phyloP scores from a whole-genome alignment of 2,888 invertebrate genomes.

The Zeuzera pyrina region DNA sequence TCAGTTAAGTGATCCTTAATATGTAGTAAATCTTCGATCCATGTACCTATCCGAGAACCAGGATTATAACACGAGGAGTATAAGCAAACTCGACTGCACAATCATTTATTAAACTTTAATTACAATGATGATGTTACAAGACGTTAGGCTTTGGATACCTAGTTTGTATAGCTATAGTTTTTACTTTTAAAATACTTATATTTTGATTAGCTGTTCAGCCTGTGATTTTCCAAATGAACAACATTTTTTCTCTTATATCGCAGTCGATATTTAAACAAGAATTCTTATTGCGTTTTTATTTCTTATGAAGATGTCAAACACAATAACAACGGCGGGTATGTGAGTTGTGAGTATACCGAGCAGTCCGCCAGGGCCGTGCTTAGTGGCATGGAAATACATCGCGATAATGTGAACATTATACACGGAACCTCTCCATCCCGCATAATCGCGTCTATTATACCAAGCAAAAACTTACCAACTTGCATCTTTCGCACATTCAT shows the following conservation, averaged over 20 bases:
- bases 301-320: neutral
- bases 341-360: conserved; percentile 16
- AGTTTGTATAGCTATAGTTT: too few relatives aligned
- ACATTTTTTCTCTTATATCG: too few relatives aligned
- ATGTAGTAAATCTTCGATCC: conserved; percentile 66
- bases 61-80: conserved; percentile 57
- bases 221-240: too few relatives aligned
- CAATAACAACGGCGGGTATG: neutral
- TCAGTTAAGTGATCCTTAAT: conserved; percentile 69
- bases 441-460: conserved; percentile 53
- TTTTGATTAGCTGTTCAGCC: too few relatives aligned
- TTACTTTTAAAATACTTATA: too few relatives aligned
- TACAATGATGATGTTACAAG: too few relatives aligned
- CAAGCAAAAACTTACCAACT: conserved; percentile 60
- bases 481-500: conserved; percentile 48
- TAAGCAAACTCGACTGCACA: conserved; percentile 48
- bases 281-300: too few relatives aligned
- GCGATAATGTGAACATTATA: conserved; percentile 69
- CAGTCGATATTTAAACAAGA: too few relatives aligned
- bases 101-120: conserved; percentile 70
- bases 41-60: conserved; percentile 18
- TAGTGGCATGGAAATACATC: conserved; percentile 52
- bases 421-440: conserved; percentile 53
- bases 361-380: conserved; percentile 27
- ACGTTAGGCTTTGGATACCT: too few relatives aligned